Conservation (phyloP, 2,797 vertebrate species). For the Onychomys arenicola region DNA sequence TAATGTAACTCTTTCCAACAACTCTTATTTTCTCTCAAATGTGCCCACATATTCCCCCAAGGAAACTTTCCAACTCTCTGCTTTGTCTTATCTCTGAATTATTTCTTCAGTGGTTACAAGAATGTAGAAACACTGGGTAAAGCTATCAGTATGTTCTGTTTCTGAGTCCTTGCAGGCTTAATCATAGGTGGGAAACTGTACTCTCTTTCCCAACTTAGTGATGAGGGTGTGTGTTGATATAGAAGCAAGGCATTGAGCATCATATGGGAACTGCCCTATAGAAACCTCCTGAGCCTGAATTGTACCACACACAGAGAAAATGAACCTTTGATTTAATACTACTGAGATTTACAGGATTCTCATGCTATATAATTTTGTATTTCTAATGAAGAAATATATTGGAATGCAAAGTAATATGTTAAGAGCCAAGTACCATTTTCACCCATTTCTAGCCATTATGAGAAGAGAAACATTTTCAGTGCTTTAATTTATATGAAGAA, state of each 20-base stretch:
- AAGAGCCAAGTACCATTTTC: not conserved
- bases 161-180: not conserved
- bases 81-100: not conserved
- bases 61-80: not conserved
- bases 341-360: not conserved
- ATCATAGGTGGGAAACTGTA: not conserved
- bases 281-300: not conserved
- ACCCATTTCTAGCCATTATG: not conserved
- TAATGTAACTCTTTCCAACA: not conserved
- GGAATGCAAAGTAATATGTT: not conserved
- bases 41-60: not conserved
- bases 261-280: not conserved
- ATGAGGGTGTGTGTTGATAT: not conserved
- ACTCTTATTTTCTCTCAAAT: not conserved
- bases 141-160: not conserved
- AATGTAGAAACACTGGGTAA: not conserved
- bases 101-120: not conserved
- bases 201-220: not conserved
- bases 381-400: not conserved
- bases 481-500: not conserved
- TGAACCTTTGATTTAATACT: not conserved
- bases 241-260: not conserved
- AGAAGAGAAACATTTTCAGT: not conserved
- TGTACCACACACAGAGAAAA: not conserved
- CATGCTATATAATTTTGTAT: not conserved